Base-by-base conservation (phyloP, 2,113 vertebrate genomes). In the Polyodon spathula region DNA sequence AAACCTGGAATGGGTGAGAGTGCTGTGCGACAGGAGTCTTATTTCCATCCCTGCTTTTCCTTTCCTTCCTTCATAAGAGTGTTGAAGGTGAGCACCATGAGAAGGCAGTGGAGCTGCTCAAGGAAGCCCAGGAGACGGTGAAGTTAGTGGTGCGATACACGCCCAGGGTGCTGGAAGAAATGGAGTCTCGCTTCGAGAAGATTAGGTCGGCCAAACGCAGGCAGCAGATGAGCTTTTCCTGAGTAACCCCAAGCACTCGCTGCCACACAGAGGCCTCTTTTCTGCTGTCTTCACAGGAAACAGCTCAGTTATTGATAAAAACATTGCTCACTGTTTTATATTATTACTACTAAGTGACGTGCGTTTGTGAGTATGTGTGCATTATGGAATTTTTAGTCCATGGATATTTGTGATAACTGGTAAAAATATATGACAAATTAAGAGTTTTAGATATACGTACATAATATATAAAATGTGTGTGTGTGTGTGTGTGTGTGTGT, bases 121-220 rank as follows among this genome's bases (percentile, higher is more conserved):
- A 98, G 84, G 94, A 94, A 8, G 95, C 94, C 53, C 95, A 97
- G 78, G 93, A 94, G 4, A 95, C 95, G 44, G 95, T 97, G 51
- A 98, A 98, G 65, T 77, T 97, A 70, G 95, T 98, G 6, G 94
- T 98, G 37, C 86, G 93, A 14, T 98, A 98, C 71, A 98, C 94
- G 10, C 95, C 95, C 6, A 94, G 94, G 71, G 94, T 97, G 62
- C 80, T 98, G 6, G 93, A 97, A 81, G 93, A 97, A 68, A 98
- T 98, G 94, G 94, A 97, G 73, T 96, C 92, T 0, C 90, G 94
- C 67, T 97, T 98, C 78, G 94, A 98, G 76, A 98, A 98, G 85
- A 95, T 97, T 95, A 91, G 95, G 81, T 97, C 95, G 0, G 95
- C 95, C 27, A 98, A 95, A 79, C 93, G 93, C 82, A 89, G 94